Base-by-base conservation (phyloP, 2,888 invertebrate species). In the Eupithecia tripunctaria region DNA sequence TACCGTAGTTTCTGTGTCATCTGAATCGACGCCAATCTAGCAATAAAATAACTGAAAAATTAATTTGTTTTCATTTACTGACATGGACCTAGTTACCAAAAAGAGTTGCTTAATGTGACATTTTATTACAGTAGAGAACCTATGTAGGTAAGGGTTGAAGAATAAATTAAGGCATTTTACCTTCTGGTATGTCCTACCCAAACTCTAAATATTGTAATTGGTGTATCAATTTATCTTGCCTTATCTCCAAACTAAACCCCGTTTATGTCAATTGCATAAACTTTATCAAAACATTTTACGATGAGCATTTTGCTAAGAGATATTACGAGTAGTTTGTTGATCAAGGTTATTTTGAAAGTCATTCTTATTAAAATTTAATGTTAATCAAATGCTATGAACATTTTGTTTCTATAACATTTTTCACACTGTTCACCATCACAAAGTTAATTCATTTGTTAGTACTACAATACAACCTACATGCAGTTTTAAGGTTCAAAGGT, bases 181-280 rank as follows among this genome's bases (percentile, higher is more conserved):
- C n/a, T n/a, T n/a, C n/a, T n/a, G n/a, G n/a, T 29, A 60, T 2
- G 29, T 60, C 18, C 18, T 18, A 29, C 8, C 27, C 27, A 29
- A 18, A 60, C 18, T 18, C 29, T 60, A 27, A 14, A 59, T 18
- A 60, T 29, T 18, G n/a, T 60, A 60, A 60, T 29, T 60, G 15
- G 15, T 15, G 27, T 67, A 6, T 67, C 4, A 65, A 60, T 59
- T 59, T 70, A 59, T 65, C 65, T 41, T 65, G 36, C 29, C 56
- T 69, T 69, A 69, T 69, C 69, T 63, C 25, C 7, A 47, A 63
- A 69, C 47, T 36, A 47, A 47, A 63, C 41, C 21, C 14, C 6
- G 15, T 21, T 51, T 56, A 67, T 32, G 32, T 47, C 32, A 56
- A n/a, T 68, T 68, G 68, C 60, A 60, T 41, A 59, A 60, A 62